A percentile compares a stretch with the other conserved stretches of the same genome.
Evolutionary conservation across 2,888 invertebrate genomes (phyloP).

Genomic region (Scotopteryx bipunctaria): DNA sequence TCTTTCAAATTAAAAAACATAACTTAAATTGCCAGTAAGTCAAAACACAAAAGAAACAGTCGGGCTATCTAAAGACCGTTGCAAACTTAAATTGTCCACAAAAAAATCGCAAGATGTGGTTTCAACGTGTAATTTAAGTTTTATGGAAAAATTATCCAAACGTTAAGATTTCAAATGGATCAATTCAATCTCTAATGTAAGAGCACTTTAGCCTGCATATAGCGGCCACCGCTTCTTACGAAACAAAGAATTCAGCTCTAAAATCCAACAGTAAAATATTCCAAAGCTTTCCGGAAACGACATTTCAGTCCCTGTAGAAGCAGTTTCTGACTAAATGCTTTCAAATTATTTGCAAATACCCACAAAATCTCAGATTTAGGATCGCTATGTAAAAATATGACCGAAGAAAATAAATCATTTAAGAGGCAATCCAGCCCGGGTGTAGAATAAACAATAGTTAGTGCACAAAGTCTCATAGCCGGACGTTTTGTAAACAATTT

Average conservation of each 20-base stretch:
- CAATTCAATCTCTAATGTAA: no score
- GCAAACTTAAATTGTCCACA: no score
- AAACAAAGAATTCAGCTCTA: neutral
- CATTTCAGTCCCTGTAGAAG: neutral
- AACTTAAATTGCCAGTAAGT: no score
- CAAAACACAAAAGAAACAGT: no score
- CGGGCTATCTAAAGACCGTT: no score
- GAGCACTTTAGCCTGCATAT: neutral
- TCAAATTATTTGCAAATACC: neutral
- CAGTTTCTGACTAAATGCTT: neutral
- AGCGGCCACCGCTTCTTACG: neutral
- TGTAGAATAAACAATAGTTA: neutral
- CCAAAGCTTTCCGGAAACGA: neutral
- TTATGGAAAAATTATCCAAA: no score
- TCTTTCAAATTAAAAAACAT: no score
- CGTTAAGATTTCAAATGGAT: no score
- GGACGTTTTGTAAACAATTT: conserved; percentile 11
- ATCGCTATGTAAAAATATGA: neutral
- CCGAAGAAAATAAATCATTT: conserved; percentile 3
- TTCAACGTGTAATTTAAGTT: no score
- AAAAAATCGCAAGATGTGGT: no score
- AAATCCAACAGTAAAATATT: neutral
- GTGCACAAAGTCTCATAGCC: neutral
- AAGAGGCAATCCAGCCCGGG: neutral
- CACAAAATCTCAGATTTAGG: neutral